Evolutionary conservation across 2,888 invertebrate species (phyloP), one percentile per base, ranked within the genome.

Genomic region (Temnothorax rugatulus): DNA sequence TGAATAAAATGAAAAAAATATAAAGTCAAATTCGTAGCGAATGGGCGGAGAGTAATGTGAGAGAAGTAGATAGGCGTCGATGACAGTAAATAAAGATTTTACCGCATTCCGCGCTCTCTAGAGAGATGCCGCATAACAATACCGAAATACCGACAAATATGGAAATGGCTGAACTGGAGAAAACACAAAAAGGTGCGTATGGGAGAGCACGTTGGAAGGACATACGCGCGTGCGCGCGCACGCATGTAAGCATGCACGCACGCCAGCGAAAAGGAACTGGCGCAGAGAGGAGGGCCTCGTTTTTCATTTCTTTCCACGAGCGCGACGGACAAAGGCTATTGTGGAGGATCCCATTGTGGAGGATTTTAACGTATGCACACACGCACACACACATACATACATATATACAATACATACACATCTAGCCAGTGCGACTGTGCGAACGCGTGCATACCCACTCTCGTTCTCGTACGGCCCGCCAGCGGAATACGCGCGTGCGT

Each of bases 271-370:
- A 71, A 81, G 81, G 59, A 82, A 61, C 68, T 41, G 59, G 68
- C 66, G 77, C 29, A 29, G 9, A 74, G 75, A 77, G 71, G 86
- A 68, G 88, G 52, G 88, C 68, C 91, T 90, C 92, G 92, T 92
- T 92, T 92, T 92, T 92, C 92, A 92, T 92, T 92, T 92, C 91
- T 92, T 92, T 91, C 91, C 92, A 89, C 90, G 89, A 91, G 91
- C 89, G 84, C 89, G 86, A 88, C 91, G 93, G 93, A 93, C 93
- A 93, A 93, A 93, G 93, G 92, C 93, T 87, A 92, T 93, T 93
- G 93, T 93, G 89, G 91, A 92, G 91, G 91, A 91, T 93, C 92
- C 93, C 87, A 93, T 93, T 93, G 93, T 93, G 85, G 85, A 89
- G 91, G 90, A 92, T 93, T 68, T 68, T 93, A 93, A 93, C 93